Base-by-base conservation (phyloP, 2,797 vertebrate species). In the Tinamus major region DNA sequence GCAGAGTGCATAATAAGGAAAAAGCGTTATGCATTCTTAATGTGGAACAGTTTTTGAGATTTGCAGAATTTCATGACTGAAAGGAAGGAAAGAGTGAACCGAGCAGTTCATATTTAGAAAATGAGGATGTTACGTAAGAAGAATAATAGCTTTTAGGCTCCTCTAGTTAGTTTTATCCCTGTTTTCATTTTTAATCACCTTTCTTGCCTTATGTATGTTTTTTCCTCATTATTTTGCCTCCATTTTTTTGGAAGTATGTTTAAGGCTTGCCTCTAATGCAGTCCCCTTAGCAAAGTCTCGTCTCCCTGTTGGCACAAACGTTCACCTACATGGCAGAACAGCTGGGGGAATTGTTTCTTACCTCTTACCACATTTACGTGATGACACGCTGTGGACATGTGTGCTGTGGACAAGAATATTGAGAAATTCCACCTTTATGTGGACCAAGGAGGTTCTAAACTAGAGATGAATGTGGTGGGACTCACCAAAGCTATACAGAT, bases 181-280 rank as follows among this genome's bases (percentile, higher is more conserved):
- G 46, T 81, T 89, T 89, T 85, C 76, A 72, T 92, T 89, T 85
- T 70, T 13, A 92, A 75, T 85, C 46, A 56, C 62, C 24, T 87
- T 80, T 75, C 69, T 92, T 88, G 62, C 68, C 33, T 3, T 70
- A 3, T 79, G 0, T 82, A 7, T 68, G 3, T 69, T 81, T 33
- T 85, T 82, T 79, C 35, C 37, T 90, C 26, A 26, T 17, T 26
- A 24, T 82, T 85, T 94, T 92, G 49, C 89, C 76, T 89, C 13
- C 24, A 19, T 79, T 79, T 84, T 71, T 29, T 33, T 79, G 51
- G 55, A 65, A 46, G 51, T 42, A 21, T 79, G 31, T 41, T 79
- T 53, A 42, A 89, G 46, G 41, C 53, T 91, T 91, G 90, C 61
- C 44, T 85, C 0, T 39, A 62, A 53, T 2, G 6, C 35, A 67